Conservation (phyloP, 2,797 vertebrate species). For the Calcarius lapponicus region DNA sequence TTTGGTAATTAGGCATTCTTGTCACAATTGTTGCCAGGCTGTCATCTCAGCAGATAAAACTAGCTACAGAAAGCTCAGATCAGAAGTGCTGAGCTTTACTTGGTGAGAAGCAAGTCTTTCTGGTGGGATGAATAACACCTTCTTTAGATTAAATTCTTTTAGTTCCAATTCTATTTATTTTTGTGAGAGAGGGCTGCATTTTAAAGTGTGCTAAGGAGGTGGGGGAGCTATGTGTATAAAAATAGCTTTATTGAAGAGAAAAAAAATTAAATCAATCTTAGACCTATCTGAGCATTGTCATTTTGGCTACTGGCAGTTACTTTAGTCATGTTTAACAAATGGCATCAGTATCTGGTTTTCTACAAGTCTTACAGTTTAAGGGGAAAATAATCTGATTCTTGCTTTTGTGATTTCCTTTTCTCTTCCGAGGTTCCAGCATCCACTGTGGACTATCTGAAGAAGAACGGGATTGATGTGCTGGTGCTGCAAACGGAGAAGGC, state of each 20-base stretch:
- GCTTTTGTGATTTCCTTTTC: background rate
- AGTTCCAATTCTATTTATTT: background rate
- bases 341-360: background rate
- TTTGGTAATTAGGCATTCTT: background rate
- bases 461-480: slow-evolving; percentile 82
- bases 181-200: background rate
- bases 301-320: background rate
- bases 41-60: background rate
- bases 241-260: background rate
- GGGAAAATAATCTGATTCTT: background rate
- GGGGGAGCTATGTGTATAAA: background rate
- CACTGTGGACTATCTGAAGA: slow-evolving; percentile 86
- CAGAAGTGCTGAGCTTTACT: background rate
- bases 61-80: background rate
- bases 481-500: slow-evolving; percentile 90
- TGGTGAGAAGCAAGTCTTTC: background rate
- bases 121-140: background rate
- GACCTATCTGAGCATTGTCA: background rate
- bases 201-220: background rate
- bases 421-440: slow-evolving; percentile 82
- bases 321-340: background rate
- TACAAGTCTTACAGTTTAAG: background rate
- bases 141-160: background rate
- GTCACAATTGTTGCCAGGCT: background rate
- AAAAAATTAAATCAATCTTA: background rate